A percentile compares a stretch with the other conserved stretches of the same genome.
Evolutionary conservation across 2,888 invertebrate genomes (phyloP).

Genomic region (Elysia crispata): DNA sequence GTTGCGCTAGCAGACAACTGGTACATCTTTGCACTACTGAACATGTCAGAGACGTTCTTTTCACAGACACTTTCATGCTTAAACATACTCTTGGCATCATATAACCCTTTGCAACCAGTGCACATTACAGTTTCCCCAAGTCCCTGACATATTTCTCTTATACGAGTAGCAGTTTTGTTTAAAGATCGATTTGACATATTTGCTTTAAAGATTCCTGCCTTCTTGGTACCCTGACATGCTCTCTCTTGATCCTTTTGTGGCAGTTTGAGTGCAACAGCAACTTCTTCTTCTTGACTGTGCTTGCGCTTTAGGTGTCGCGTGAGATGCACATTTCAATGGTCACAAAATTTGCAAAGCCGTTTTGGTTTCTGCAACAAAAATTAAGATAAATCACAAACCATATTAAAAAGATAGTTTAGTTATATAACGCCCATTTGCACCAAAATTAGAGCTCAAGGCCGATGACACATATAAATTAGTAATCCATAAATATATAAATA

Average conservation of each 20-base stretch:
- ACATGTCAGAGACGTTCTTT: neutral
- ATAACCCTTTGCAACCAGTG: neutral
- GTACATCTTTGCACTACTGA: neutral
- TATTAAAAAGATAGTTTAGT: no score
- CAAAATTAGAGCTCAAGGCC: neutral
- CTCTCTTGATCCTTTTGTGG: neutral
- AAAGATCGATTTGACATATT: neutral
- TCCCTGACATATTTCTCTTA: neutral
- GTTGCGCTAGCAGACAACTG: neutral
- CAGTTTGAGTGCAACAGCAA: conserved; percentile 6
- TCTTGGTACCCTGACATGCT: neutral
- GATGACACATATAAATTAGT: neutral
- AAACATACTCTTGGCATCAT: neutral
- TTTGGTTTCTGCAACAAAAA: conserved; percentile 1
- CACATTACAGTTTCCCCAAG: neutral
- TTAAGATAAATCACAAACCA: neutral
- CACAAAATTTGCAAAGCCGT: neutral
- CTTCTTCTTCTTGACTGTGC: conserved; percentile 11
- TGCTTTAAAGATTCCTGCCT: conserved; percentile 7
- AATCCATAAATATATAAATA: no score
- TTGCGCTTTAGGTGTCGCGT: neutral
- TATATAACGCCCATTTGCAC: no score
- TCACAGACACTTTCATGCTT: neutral
- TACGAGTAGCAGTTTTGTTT: neutral
- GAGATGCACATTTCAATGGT: neutral